These are phyloP conservation scores for Amphipoea lucens DNA, from an alignment of 2,888 invertebrate genomes.

Conservation along the genomic window DNA sequence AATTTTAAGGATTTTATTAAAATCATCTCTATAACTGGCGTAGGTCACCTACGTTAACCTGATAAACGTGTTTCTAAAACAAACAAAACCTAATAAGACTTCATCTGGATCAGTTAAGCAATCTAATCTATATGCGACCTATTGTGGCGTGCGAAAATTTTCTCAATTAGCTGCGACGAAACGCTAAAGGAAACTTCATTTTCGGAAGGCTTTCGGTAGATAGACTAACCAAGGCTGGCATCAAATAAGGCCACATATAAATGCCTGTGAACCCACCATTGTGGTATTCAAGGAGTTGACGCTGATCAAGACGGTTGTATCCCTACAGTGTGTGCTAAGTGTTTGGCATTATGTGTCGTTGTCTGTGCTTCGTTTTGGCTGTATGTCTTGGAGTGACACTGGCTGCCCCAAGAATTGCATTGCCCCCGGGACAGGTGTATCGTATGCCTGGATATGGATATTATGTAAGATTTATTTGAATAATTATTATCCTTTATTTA, in stretches of 20 bases:
- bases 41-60: neutral
- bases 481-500: too few relatives aligned
- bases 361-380: constrained; percentile 76
- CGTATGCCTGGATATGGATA: constrained; percentile 88
- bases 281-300: constrained; percentile 82
- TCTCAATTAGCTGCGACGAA: constrained; percentile 80
- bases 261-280: constrained; percentile 83
- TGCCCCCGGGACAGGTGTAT: constrained; percentile 80
- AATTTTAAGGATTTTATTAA: neutral
- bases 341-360: constrained; percentile 75
- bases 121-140: constrained; percentile 75
- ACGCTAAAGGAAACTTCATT: constrained; percentile 84
- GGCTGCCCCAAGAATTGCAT: constrained; percentile 75
- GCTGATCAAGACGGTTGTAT: constrained; percentile 77
- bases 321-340: constrained; percentile 59
- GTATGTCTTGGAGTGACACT: constrained; percentile 74
- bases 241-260: constrained; percentile 89
- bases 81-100: constrained; percentile 69
- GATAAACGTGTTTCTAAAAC: constrained; percentile 21
- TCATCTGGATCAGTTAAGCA: constrained; percentile 69
- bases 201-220: constrained; percentile 78
- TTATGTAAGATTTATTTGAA: constrained; percentile 88
- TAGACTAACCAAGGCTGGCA: constrained; percentile 80
- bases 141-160: constrained; percentile 87
- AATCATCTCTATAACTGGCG: neutral